Base-by-base conservation (phyloP, 2,888 invertebrate species). In the Himalopsyche anomala region DNA sequence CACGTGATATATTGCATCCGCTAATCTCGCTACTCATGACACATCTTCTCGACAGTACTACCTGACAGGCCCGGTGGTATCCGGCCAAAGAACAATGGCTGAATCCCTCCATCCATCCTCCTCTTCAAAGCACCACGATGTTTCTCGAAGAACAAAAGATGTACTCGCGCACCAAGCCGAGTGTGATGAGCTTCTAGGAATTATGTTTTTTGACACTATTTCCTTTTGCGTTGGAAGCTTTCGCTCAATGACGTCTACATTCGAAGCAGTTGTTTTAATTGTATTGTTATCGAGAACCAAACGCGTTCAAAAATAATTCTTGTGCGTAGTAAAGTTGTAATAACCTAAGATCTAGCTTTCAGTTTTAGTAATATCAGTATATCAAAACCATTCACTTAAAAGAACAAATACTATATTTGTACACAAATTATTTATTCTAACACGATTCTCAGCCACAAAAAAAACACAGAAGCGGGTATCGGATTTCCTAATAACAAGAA, bases 71-170 rank as follows among this genome's bases (percentile, higher is more conserved):
- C 19, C 8, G 62, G 19, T 19, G 2, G 62, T 19, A 62, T 62
- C 62, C 62, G 62, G 62, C 62, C 62, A 19, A 62, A 62, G 62
- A 62, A 62, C 62, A 62, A 62, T 62, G 62, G 1, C 19, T 8
- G 62, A 62, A 62, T 62, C 62, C 28, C 62, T 19, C 62, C 62
- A 9, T 11, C 28, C 62, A 1, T 11, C 28, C 62, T 62, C 62
- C 28, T 19, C 62, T 62, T 19, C 62, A 62, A 62, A 62, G 62
- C 28, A 8, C 62, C 62, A 62, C 62, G 8, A 62, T 62, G 62
- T 11, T 62, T 15, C 62, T 1, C 28, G 19, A 9, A 62, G 19
- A 62, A 62, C 62, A 62, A 62, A 19, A 62, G 62, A 28, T 62
- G 4, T 62, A 5, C 28, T 19, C 62, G 62, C 28, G 62, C 8